Evolutionary conservation across 2,797 vertebrate species (phyloP), one percentile per base, ranked within the genome.

Genomic region (Crotalus adamanteus): DNA sequence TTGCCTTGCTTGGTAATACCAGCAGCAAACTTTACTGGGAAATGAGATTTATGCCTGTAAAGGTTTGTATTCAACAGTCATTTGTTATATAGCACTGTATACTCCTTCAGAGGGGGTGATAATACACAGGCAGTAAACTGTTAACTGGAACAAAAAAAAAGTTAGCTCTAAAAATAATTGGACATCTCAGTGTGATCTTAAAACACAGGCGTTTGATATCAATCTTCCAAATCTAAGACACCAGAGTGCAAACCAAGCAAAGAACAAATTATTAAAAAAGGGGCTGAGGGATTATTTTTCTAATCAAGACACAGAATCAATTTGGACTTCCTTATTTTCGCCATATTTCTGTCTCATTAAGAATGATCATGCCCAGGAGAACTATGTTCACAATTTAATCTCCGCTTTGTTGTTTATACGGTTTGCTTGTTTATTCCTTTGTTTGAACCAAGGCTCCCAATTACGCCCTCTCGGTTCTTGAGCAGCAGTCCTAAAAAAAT

Each of bases 361-460:
- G 65, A 93, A 86, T 55, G 63, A 93, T 93, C 42, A n/a, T 85
- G 42, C 83, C 90, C 31, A 47, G 78, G 86, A 87, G 92, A 93
- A 57, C n/a, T 60, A 25, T 91, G 91, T 91, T 61, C 86, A 88
- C 57, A 51, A 93, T 93, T 91, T 91, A 91, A 91, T 88, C 56
- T 91, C 56, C 57, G 63, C 57, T 61, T 31, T 31, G 65, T 42
- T 88, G 55, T 3, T 20, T 47, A 53, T 53, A 89, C 6, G 3
- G 42, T 57, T 83, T 59, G 86, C 91, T 88, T 87, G 28, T 25
- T 31, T 55, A 69, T 65, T 86, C 63, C 31, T 69, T 12, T 65
- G 60, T 69, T 51, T 47, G 14, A 60, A 37, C 55, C 42, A 18
- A n/a, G 86, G 83, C 85, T 83, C 86, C 86, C 88, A 88, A 78